These are phyloP conservation scores for Brachylomia viminalis DNA, from an alignment of 2,888 invertebrate species.

Conservation along the genomic window DNA sequence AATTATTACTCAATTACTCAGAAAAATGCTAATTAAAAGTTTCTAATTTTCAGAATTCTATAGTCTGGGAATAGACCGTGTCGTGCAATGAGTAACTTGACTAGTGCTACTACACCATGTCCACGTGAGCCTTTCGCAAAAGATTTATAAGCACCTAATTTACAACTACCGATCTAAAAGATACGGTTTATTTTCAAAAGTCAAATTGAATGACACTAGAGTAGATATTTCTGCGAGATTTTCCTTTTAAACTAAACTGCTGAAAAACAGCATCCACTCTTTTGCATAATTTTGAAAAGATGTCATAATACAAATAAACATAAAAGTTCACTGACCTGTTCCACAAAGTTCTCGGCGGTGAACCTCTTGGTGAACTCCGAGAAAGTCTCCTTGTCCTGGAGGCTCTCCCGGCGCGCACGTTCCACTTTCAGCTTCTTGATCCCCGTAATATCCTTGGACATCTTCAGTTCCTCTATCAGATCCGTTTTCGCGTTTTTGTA, in stretches of 20 bases:
- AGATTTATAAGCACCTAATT: neutral
- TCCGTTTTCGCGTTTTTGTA: conserved; percentile 95
- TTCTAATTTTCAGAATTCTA: conserved; percentile 43
- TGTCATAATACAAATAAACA: conserved; percentile 46
- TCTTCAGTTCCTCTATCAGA: conserved; percentile 97
- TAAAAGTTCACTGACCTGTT: conserved; percentile 93
- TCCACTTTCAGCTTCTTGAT: conserved; percentile 98
- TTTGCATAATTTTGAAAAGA: conserved; percentile 19
- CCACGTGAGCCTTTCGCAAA: neutral
- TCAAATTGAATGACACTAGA: neutral
- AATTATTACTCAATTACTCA: conserved; percentile 48
- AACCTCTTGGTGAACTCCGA: conserved; percentile 96
- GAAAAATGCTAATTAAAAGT: conserved; percentile 30
- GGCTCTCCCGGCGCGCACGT: conserved; percentile 95
- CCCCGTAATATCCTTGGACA: conserved; percentile 98
- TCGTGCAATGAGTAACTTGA: neutral
- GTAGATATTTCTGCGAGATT: neutral
- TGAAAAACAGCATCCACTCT: conserved; percentile 46
- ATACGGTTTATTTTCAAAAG: conserved; percentile 6
- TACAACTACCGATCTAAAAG: conserved; percentile 6
- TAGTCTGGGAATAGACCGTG: conserved; percentile 25
- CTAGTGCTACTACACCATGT: neutral
- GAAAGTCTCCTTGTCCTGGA: conserved; percentile 95
- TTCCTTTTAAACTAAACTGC: neutral
- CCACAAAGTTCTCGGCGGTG: conserved; percentile 96